Conservation (phyloP, 1,140 invertebrate species). For the Meloidogyne hapla region DNA sequence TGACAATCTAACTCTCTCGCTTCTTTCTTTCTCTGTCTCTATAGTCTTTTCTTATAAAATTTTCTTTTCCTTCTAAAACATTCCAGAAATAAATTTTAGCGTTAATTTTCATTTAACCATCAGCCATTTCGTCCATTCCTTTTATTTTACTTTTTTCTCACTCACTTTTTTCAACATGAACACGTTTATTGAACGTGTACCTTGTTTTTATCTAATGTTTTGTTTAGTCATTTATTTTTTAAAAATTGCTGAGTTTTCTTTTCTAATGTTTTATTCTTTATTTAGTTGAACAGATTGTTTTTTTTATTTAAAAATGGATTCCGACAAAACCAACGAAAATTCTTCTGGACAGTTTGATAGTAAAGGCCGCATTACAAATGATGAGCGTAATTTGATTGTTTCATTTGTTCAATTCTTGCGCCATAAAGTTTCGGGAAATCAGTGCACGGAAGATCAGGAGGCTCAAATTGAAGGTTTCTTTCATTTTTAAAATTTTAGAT, state of each 20-base stretch:
- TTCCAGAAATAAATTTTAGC: too few relatives aligned
- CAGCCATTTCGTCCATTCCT: background rate
- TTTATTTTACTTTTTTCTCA: background rate
- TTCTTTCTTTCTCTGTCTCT: too few relatives aligned
- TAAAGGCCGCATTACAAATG: constrained; percentile 41
- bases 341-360: background rate
- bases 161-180: background rate
- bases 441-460: constrained; percentile 57
- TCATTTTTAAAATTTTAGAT: constrained; percentile 4
- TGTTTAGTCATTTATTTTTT: too few relatives aligned
- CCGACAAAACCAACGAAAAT: background rate
- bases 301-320: background rate
- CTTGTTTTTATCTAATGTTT: background rate
- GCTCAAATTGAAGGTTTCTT: constrained; percentile 60
- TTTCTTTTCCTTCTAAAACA: too few relatives aligned
- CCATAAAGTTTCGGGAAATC: constrained; percentile 59
- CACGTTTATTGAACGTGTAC: background rate
- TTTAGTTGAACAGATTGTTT: too few relatives aligned
- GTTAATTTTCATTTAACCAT: background rate
- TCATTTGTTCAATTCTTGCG: constrained; percentile 62
- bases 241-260: too few relatives aligned
- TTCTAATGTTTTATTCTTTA: too few relatives aligned
- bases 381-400: constrained; percentile 59
- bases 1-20: too few relatives aligned
- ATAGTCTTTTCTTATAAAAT: too few relatives aligned